Conservation (phyloP, 1,140 invertebrate genomes). For the Sycophaga agraensis region DNA sequence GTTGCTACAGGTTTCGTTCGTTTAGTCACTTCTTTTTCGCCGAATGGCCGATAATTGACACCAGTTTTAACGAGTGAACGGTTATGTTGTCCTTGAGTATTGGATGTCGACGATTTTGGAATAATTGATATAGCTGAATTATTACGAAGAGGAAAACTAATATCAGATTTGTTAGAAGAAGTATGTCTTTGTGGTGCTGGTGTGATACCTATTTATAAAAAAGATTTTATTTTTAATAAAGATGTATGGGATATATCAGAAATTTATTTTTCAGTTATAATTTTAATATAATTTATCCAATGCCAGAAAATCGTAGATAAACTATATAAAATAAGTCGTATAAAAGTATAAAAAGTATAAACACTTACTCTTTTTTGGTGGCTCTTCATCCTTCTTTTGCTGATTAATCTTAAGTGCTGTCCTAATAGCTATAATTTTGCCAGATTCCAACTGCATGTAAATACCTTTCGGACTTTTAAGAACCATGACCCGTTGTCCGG, state of each 20-base stretch:
- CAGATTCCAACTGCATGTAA: constrained; percentile 91
- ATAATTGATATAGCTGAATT: constrained; percentile 70
- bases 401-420: constrained; percentile 73
- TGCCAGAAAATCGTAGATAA: no score
- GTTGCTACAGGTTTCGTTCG: constrained; percentile 51
- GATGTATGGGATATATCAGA: no score
- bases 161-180: constrained; percentile 54
- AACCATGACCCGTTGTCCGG: constrained; percentile 90
- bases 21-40: constrained; percentile 45
- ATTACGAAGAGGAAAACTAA: constrained; percentile 63
- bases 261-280: background rate
- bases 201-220: constrained; percentile 47
- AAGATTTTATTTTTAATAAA: no score
- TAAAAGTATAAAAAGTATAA: background rate
- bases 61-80: constrained; percentile 35
- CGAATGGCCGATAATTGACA: constrained; percentile 48
- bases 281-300: no score
- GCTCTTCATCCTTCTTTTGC: constrained; percentile 62
- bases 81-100: background rate
- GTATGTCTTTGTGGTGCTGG: constrained; percentile 53
- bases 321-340: no score
- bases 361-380: constrained; percentile 58
- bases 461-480: constrained; percentile 93
- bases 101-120: constrained; percentile 56
- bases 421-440: constrained; percentile 95